Percentiles rank a stretch among this genome's conserved stretches.
Evolutionary conservation across 2,797 vertebrate species (phyloP).

Genomic region (Sphaeramia orbicularis): DNA sequence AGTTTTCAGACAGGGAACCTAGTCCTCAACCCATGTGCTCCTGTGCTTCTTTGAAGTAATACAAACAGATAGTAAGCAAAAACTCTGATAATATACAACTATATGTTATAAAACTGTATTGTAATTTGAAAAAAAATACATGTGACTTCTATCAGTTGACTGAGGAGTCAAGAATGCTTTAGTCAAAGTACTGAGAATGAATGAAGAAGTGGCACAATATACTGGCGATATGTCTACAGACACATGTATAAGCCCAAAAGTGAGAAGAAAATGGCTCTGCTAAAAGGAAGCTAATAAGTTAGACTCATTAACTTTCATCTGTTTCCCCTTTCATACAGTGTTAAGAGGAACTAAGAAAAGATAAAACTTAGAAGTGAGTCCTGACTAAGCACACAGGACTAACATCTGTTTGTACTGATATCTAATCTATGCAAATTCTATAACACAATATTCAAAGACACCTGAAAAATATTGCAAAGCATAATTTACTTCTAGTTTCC

Average conservation of each 20-base stretch:
- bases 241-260: not conserved
- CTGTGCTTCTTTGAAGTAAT: too few species aligned
- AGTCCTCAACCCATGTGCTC: too few species aligned
- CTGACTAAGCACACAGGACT: not conserved
- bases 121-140: not conserved
- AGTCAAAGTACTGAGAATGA: conserved; percentile 6
- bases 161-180: conserved; percentile 30
- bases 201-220: conserved; percentile 30
- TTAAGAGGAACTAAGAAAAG: conserved; percentile 44
- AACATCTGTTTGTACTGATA: not conserved
- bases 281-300: conserved; percentile 36
- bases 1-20: not conserved
- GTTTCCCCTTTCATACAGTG: conserved; percentile 13
- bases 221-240: conserved; percentile 6
- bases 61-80: too few species aligned
- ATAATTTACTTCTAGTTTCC: not conserved
- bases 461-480: not conserved
- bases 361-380: not conserved
- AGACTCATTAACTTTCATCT: conserved; percentile 27
- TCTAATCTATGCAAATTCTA: not conserved
- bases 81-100: too few species aligned
- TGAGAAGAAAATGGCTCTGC: conserved; percentile 7
- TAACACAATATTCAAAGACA: not conserved
- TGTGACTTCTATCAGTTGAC: conserved; percentile 28
- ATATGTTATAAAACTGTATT: too few species aligned